Evolutionary conservation across 2,113 vertebrate species (phyloP), one percentile per base, ranked within the genome.

Genomic region (Hyla sarda): DNA sequence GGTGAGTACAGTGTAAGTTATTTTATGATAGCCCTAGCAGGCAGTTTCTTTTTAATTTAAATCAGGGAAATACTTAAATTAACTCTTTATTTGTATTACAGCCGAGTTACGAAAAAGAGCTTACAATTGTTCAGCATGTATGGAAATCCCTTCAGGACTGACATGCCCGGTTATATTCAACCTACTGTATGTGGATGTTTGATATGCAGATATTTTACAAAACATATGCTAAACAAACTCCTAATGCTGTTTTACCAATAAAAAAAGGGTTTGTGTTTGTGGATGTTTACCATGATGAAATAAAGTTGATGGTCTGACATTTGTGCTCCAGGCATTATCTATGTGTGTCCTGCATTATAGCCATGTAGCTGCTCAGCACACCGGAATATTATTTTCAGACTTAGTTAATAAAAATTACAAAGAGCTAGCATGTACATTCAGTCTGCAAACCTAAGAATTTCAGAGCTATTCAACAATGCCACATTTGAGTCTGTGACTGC

Each of bases 321-420:
- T 73, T 84, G 37, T 21, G 23, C 82, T 21, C n/a, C 5, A 84
- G 16, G 25, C 71, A 60, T 84, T n/a, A 75, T 84, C 82, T 84
- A 58, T 83, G 11, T 48, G 50, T n/a, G 23, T 48, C 6, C 34
- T 60, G 54, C 54, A 75, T 74, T 73, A 2, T 28, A 58, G 71
- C 62, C 32, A 75, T 34, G 47, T 71, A 84, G 71, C 34, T 74
- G 82, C 34, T 60, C 71, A 19, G 37, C 11, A n/a, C 11, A 72
- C 50, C 37, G 58, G 82, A 74, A n/a, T 74, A 74, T 69, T 60
- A 83, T 83, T 83, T 74, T 74, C 50, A 37, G 52, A 84, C 34
- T 56, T 84, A 23, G 82, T 75, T 84, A 84, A 75, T 84, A 84
- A 74, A 74, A 84, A 74, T 84, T 84, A 62, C 82, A 75, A 84